Evolutionary conservation across 2,113 vertebrate species (phyloP).

Genomic region (Coracopsis vasa): DNA sequence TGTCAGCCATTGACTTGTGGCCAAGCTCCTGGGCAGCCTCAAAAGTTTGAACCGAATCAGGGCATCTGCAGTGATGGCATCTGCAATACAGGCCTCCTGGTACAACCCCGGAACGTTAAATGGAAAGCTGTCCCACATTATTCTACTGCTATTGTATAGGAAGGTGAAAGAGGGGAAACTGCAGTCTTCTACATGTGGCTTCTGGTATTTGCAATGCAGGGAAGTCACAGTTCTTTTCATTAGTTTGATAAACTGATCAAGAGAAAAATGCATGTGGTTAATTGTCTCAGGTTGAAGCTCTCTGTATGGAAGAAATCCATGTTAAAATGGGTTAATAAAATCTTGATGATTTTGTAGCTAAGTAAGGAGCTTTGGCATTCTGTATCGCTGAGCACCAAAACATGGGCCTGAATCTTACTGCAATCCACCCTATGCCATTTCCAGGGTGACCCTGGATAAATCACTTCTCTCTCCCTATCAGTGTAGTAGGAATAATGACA

Average conservation of each 20-base stretch:
- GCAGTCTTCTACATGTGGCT: fast-evolving
- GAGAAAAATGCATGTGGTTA: not conserved
- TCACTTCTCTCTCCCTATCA: not conserved
- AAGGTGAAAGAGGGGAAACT: not conserved
- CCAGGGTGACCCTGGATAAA: not conserved
- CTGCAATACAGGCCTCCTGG: not conserved
- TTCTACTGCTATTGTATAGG: not conserved
- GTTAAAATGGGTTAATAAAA: not conserved
- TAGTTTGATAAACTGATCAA: not conserved
- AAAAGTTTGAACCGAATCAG: not conserved
- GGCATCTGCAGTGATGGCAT: not conserved
- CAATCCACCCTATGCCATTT: not conserved
- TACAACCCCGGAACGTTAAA: not conserved
- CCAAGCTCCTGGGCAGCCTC: not conserved
- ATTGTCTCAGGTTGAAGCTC: not conserved
- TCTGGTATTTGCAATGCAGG: not conserved
- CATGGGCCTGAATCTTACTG: fast-evolving
- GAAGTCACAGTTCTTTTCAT: not conserved
- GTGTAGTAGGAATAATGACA: not conserved
- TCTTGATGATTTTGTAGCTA: not conserved
- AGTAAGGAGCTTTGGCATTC: not conserved
- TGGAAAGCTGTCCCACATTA: not conserved
- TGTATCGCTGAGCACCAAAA: not conserved
- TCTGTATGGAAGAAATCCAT: not conserved
- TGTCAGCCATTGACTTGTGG: not conserved